These are phyloP conservation scores for Tinea pellionella DNA, from an alignment of 2,888 invertebrate species.

Conservation along the genomic window DNA sequence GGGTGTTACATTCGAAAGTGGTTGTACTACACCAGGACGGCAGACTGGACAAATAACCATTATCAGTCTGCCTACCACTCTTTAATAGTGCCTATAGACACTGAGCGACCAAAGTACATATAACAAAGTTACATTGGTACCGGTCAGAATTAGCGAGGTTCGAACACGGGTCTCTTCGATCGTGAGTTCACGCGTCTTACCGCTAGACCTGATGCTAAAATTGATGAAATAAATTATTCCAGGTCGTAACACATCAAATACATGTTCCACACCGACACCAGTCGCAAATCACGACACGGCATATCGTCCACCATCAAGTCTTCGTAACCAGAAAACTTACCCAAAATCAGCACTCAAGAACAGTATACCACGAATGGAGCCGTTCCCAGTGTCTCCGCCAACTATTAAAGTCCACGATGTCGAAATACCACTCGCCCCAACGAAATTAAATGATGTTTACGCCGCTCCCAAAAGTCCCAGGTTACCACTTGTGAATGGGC, in stretches of 20 bases:
- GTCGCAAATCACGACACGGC: constrained; percentile 59
- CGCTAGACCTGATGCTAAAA: no score
- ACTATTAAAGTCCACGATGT: constrained; percentile 41
- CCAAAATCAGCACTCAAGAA: constrained; percentile 55
- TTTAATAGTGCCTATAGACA: no score
- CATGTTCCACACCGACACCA: constrained; percentile 52
- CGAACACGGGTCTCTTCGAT: no score
- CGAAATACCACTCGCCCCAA: constrained; percentile 52
- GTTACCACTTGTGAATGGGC: constrained; percentile 50
- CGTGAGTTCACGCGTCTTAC: no score
- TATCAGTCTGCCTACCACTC: no score
- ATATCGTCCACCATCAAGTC: constrained; percentile 62
- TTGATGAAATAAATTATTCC: no score
- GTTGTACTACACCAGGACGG: no score
- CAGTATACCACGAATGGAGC: constrained; percentile 56
- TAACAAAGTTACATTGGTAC: no score
- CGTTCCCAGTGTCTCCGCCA: constrained; percentile 53
- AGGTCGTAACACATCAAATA: constrained; percentile 64
- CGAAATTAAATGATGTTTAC: constrained; percentile 58
- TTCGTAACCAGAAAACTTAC: constrained; percentile 57
- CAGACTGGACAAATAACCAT: no score
- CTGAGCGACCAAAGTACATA: no score
- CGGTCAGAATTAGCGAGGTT: no score
- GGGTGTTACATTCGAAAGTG: no score
- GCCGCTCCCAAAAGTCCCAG: constrained; percentile 55